Percentiles rank a stretch among this genome's conserved stretches.
These are phyloP conservation scores for Parambassis ranga DNA, from an alignment of 2,797 vertebrate genomes.

Conservation along the genomic window DNA sequence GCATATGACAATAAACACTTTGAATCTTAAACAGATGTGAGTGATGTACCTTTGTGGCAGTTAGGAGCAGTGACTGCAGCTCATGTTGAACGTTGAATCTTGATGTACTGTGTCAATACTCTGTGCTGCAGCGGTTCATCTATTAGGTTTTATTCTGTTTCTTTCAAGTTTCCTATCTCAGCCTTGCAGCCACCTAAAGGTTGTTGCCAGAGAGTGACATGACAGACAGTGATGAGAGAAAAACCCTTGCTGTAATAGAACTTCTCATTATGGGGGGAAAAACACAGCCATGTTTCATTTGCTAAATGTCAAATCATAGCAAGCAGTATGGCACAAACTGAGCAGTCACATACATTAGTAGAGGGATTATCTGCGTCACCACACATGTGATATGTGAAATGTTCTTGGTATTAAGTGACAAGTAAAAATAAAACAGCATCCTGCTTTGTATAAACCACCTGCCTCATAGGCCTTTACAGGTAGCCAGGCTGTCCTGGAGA, in stretches of 20 bases:
- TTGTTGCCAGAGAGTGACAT: conserved; percentile 29
- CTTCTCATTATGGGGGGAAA: conserved; percentile 23
- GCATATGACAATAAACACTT: too few relatives aligned
- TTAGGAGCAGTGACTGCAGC: neutral
- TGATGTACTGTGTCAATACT: conserved; percentile 7
- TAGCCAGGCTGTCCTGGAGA: conserved; percentile 33
- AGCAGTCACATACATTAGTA: conserved; percentile 2
- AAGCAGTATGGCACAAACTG: conserved; percentile 1
- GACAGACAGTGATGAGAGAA: conserved; percentile 31
- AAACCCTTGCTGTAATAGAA: conserved; percentile 14
- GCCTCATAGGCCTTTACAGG: conserved; percentile 20
- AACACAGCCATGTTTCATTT: conserved; percentile 12
- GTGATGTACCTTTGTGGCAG: too few relatives aligned
- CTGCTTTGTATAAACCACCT: conserved; percentile 8
- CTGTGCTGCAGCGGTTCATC: neutral
- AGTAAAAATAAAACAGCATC: conserved; percentile 10
- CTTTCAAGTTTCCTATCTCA: conserved; percentile 55
- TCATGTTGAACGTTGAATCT: conserved; percentile 4
- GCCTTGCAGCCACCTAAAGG: conserved; percentile 35
- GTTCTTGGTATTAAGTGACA: neutral
- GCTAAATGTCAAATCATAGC: conserved; percentile 30
- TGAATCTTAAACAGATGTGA: too few relatives aligned
- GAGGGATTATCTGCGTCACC: conserved; percentile 2
- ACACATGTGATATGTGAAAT: neutral
- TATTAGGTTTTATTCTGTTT: conserved; percentile 13